Evolutionary conservation across 1,140 invertebrate genomes (phyloP).

Genomic region (Lamellibrachia luymesi): DNA sequence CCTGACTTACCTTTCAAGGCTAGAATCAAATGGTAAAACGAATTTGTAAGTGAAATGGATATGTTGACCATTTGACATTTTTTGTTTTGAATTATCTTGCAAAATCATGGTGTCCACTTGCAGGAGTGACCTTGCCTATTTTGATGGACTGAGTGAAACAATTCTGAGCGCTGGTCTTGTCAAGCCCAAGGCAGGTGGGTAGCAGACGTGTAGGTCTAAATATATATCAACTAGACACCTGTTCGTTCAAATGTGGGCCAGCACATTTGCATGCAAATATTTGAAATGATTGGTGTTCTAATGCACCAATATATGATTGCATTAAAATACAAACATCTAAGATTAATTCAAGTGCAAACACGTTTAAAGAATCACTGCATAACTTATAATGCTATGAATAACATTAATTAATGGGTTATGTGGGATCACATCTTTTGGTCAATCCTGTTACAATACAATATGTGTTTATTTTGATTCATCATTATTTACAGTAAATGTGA

Average conservation of each 20-base stretch:
- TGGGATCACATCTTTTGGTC: no score
- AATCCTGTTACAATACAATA: no score
- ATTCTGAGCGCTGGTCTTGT: conserved; percentile 80
- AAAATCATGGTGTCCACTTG: conserved; percentile 12
- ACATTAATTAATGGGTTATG: no score
- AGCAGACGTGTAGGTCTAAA: background rate
- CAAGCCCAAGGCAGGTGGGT: conserved; percentile 72
- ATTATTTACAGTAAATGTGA: no score
- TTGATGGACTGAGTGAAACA: conserved; percentile 86
- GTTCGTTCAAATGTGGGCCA: background rate
- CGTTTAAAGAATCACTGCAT: no score
- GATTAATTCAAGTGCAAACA: background rate
- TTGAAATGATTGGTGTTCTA: background rate
- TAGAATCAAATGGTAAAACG: conserved; percentile 10
- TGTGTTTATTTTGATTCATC: no score
- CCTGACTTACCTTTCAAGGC: background rate
- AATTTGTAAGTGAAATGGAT: background rate
- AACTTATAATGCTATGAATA: conserved; percentile 1
- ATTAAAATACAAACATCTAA: background rate
- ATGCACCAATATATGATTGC: background rate
- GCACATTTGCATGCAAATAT: background rate
- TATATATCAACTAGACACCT: background rate
- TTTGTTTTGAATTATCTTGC: background rate
- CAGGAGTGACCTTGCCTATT: conserved; percentile 86
- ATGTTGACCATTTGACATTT: conserved; percentile 1